Conservation (phyloP, 2,888 invertebrate genomes). For the Tipula unca region DNA sequence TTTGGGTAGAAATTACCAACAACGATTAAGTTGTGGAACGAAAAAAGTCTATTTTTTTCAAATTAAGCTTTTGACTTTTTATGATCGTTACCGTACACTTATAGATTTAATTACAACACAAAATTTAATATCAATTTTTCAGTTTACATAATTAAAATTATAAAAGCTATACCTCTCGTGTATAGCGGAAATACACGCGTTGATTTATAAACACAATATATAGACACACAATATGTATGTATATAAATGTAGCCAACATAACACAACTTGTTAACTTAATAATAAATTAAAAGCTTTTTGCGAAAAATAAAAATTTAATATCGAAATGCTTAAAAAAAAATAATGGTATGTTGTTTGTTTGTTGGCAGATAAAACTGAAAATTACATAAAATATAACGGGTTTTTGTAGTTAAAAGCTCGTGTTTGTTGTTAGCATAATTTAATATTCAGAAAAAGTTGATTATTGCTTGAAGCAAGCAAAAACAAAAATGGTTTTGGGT, state of each 20-base stretch:
- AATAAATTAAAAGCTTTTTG: constrained; percentile 8
- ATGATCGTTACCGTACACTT: neutral
- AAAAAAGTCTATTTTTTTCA: too few relatives aligned
- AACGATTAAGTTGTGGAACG: too few relatives aligned
- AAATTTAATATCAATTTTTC: neutral
- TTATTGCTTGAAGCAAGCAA: too few relatives aligned
- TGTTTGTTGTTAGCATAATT: too few relatives aligned
- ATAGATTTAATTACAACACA: neutral
- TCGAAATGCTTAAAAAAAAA: neutral
- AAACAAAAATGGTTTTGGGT: too few relatives aligned
- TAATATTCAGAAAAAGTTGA: too few relatives aligned
- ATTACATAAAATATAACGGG: neutral
- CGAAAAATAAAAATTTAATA: neutral
- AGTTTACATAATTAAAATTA: neutral
- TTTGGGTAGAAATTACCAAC: too few relatives aligned
- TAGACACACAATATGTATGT: neutral
- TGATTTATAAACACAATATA: neutral
- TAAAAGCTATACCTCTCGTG: neutral
- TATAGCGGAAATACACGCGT: neutral
- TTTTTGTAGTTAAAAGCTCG: neutral
- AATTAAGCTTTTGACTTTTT: neutral
- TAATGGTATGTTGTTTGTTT: neutral
- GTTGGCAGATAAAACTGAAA: neutral
- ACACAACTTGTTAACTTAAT: neutral
- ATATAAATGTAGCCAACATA: neutral